Evolutionary conservation across 2,888 invertebrate genomes (phyloP).

Genomic region (Julus scanicus): DNA sequence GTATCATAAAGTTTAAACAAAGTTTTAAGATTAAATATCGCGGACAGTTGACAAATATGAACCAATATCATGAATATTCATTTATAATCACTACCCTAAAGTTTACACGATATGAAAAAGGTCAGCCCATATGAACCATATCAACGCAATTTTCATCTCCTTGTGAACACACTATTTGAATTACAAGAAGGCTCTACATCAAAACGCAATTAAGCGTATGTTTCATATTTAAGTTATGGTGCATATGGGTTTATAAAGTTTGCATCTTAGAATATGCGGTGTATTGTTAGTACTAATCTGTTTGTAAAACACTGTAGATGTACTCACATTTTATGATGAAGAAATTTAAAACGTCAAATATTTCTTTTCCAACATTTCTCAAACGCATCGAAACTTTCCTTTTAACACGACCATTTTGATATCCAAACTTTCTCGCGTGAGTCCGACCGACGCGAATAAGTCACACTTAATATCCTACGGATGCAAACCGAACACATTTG

Average conservation of each 20-base stretch:
- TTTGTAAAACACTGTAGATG: neutral
- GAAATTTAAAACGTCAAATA: neutral
- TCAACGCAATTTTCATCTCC: neutral
- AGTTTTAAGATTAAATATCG: too few species aligned
- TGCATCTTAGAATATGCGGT: neutral
- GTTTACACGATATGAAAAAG: too few species aligned
- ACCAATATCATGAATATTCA: too few species aligned
- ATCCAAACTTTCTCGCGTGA: neutral
- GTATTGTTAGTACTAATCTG: neutral
- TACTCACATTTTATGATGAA: constrained; percentile 30
- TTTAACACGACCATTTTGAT: neutral
- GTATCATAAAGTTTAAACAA: too few species aligned
- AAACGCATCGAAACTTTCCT: neutral
- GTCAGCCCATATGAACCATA: too few species aligned
- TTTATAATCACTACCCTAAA: too few species aligned
- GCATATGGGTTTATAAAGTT: too few species aligned
- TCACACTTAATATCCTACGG: neutral
- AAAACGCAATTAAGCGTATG: too few species aligned
- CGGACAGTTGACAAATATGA: too few species aligned
- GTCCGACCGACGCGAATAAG: neutral
- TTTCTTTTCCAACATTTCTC: neutral
- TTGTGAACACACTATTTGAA: neutral
- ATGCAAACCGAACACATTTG: neutral
- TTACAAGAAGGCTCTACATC: too few species aligned
- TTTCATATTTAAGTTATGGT: neutral